phyloP scores from a whole-genome alignment of 2,113 vertebrate genomes.

The Trematocara zebra region DNA sequence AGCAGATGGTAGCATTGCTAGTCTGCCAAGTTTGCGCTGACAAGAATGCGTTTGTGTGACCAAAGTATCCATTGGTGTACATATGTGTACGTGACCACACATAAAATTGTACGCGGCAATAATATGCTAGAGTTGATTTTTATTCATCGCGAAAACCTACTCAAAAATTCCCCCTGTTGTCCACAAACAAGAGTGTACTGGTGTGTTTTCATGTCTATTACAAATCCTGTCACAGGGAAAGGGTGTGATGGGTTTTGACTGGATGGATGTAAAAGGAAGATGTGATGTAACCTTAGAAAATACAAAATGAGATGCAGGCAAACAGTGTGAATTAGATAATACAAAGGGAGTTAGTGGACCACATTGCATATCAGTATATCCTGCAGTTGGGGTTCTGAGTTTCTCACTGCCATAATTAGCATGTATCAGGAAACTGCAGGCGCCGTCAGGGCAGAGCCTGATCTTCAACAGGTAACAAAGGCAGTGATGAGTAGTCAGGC shows the following conservation, averaged over 20 bases:
- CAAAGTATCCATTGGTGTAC: constrained; percentile 5
- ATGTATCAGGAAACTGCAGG: constrained; percentile 14
- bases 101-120: constrained; percentile 36
- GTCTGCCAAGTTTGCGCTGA: constrained; percentile 63
- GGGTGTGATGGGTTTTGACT: constrained; percentile 27
- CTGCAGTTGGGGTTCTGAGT: constrained; percentile 44
- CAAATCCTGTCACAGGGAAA: constrained; percentile 2
- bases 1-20: constrained; percentile 60
- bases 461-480: background rate
- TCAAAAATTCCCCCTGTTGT: constrained; percentile 5
- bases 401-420: constrained; percentile 12
- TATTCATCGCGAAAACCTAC: constrained; percentile 9
- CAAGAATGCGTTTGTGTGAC: constrained; percentile 28
- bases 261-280: constrained; percentile 14
- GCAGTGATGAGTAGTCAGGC: background rate
- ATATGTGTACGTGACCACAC: constrained; percentile 14
- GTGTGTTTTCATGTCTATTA: constrained; percentile 16
- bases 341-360: constrained; percentile 7
- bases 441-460: background rate
- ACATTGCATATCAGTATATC: constrained; percentile 38
- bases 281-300: constrained; percentile 11
- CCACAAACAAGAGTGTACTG: background rate
- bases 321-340: constrained; percentile 8
- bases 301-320: background rate
- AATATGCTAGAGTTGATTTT: constrained; percentile 33